These are phyloP conservation scores for sheep (Ovis aries) DNA, from an alignment of 2,113 vertebrate species.

Conservation along the genomic window ARS-UI_Ramb_v3.0 NC_056061.1:80869501-80870000, in stretches of 20 bases:
- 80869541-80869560: slow-evolving; percentile 81
- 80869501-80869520: slow-evolving; percentile 93
- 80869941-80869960: slow-evolving; percentile 58
- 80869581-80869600: slow-evolving; percentile 71
- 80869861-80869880: slow-evolving; percentile 7
- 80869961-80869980: neutral
- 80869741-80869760: slow-evolving; percentile 24
- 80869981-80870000: slow-evolving; percentile 48
- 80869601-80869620: slow-evolving; percentile 77
- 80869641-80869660: slow-evolving; percentile 78
- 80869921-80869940: slow-evolving; percentile 45
- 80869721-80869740: neutral
- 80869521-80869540: slow-evolving; percentile 83
- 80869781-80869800: slow-evolving; percentile 31
- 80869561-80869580: slow-evolving; percentile 69
- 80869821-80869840: neutral
- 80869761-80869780: neutral
- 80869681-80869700: slow-evolving; percentile 45
- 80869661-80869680: slow-evolving; percentile 75
- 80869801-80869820: neutral
- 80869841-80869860: slow-evolving; percentile 2
- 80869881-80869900: slow-evolving; percentile 71
- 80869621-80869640: slow-evolving; percentile 75
- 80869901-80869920: slow-evolving; percentile 74
- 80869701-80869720: slow-evolving; percentile 31